Base-by-base conservation (phyloP, 2,888 invertebrate genomes). In the Drosophila helvetica region DNA sequence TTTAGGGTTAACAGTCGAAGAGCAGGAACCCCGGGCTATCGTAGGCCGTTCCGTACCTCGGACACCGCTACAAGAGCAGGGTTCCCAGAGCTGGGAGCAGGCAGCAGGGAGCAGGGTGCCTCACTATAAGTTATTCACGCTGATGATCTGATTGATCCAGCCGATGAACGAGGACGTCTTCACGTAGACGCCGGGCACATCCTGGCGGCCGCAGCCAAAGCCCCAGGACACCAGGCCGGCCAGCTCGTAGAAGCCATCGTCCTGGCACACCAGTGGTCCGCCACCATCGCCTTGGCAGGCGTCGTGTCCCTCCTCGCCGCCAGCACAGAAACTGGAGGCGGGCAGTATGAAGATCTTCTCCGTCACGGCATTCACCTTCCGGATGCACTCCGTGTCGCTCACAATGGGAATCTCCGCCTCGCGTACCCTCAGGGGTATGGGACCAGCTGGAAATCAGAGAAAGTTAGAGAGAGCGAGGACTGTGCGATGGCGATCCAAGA, bases 91-190 rank as follows among this genome's bases (percentile, higher is more conserved):
- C 43, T n/a, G 47, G 46, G 58, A 8, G 25, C 25, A 8, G 46
- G 57, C n/a, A n/a, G 53, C 43, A 18, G 47, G 46, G 58, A 8
- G 25, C 25, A 8, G 46, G 57, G 53, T 38, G 50, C 61, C 45
- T 66, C 57, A 91, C 91, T 95, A 96, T 92, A 96, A 94, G 93
- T 97, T 97, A 93, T 98, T 98, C 85, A 98, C 98, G 90, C 97
- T 97, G 90, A 98, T 98, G 85, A 98, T 98, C 93, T 98, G 98
- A 93, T 98, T 98, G 91, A 98, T 98, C 98, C 98, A 98, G 77
- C 98, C 97, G 86, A 98, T 97, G 93, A 98, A 98, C 48, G 97
- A 95, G 4, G 98, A 97, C 10, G 98, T 98, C 93, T 98, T 97
- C 30, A 98, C 98, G 92, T 98, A 98, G 72, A 98, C 98, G n/a